phyloP scores from a whole-genome alignment of 2,797 vertebrate genomes.

The Squalus acanthias region DNA sequence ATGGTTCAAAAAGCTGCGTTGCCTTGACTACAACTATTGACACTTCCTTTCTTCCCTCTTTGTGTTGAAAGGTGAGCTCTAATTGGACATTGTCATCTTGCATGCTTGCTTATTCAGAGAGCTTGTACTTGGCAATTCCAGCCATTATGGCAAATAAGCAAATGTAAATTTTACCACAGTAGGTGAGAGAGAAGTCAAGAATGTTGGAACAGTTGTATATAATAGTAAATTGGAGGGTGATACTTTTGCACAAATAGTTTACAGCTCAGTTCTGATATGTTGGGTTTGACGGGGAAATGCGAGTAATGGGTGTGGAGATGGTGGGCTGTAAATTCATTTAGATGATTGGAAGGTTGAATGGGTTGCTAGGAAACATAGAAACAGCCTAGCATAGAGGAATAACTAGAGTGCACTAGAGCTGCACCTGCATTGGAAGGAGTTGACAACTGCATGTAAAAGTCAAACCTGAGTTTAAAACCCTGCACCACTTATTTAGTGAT shows the following conservation, averaged over 20 bases:
- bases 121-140: slow-evolving; percentile 47
- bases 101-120: slow-evolving; percentile 49
- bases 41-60: slow-evolving; percentile 40
- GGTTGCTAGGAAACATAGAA: slow-evolving; percentile 66
- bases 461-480: background rate
- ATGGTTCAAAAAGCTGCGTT: slow-evolving; percentile 46
- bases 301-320: slow-evolving; percentile 54
- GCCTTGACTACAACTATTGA: slow-evolving; percentile 45
- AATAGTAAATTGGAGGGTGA: background rate
- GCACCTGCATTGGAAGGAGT: slow-evolving; percentile 48
- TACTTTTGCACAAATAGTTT: background rate
- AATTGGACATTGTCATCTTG: slow-evolving; percentile 54
- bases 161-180: background rate
- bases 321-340: slow-evolving; percentile 56
- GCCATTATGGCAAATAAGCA: slow-evolving; percentile 1
- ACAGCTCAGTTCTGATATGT: too few species aligned
- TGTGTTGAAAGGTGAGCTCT: slow-evolving; percentile 44
- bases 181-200: background rate
- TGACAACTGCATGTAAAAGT: background rate
- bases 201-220: background rate
- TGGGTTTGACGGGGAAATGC: slow-evolving; percentile 28
- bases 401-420: slow-evolving; percentile 45
- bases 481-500: background rate
- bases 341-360: slow-evolving; percentile 56
- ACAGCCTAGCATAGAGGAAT: slow-evolving; percentile 46